Evolutionary conservation across 1,140 invertebrate genomes (phyloP).

Genomic region (Polyergus mexicanus): DNA sequence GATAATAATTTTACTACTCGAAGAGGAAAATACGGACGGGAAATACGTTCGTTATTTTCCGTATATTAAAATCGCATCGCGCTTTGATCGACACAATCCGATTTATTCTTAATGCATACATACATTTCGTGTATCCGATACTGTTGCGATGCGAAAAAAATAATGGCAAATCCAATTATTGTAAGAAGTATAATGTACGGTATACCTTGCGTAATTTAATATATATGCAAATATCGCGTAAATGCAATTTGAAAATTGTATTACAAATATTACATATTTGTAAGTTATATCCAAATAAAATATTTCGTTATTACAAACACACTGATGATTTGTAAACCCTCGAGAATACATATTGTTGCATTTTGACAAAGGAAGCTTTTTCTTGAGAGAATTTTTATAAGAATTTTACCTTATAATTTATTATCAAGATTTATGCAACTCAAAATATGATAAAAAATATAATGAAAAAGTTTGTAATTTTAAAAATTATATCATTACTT

Average conservation of each 20-base stretch:
- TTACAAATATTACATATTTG: background rate
- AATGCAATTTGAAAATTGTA: slow-evolving; percentile 20
- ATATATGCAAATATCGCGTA: background rate
- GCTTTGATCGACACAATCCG: slow-evolving; percentile 34
- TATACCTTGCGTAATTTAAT: background rate
- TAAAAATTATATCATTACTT: background rate
- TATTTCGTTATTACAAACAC: background rate
- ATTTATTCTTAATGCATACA: slow-evolving; percentile 26
- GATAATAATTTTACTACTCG: slow-evolving; percentile 40
- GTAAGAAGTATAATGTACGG: slow-evolving; percentile 11
- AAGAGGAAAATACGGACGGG: background rate
- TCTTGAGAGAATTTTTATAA: background rate
- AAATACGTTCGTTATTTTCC: slow-evolving; percentile 32
- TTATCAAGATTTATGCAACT: background rate
- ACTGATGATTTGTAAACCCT: background rate
- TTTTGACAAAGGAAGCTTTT: background rate
- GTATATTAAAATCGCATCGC: slow-evolving; percentile 36
- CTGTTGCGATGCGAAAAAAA: background rate
- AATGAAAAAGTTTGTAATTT: background rate
- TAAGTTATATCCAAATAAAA: background rate
- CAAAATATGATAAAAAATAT: background rate
- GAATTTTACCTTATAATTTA: background rate
- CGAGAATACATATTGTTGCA: background rate
- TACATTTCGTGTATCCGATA: slow-evolving; percentile 20
- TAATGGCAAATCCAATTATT: slow-evolving; percentile 36